These are phyloP conservation scores for Percopsis omiscomaycus DNA, from an alignment of 2,797 vertebrate genomes.

Conservation along the genomic window DNA sequence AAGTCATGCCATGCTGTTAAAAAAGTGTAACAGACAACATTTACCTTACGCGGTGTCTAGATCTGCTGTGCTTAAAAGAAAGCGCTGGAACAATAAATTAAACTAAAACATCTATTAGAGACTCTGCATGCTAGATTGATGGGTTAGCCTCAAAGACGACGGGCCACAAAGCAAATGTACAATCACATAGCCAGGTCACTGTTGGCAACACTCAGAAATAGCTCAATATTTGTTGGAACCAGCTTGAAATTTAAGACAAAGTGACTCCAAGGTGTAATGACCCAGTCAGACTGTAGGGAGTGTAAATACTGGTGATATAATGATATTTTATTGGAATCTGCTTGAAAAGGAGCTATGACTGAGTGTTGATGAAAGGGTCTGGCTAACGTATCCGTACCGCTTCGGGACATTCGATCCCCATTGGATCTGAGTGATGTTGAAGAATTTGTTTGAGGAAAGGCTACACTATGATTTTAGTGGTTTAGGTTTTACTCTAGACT, in stretches of 20 bases:
- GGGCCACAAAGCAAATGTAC: conserved; percentile 68
- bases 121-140: conserved; percentile 36
- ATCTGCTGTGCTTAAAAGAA: conserved; percentile 51
- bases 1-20: conserved; percentile 75
- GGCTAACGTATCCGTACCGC: conserved; percentile 59
- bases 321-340: not conserved
- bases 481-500: conserved; percentile 60
- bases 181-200: conserved; percentile 67
- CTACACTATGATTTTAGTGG: conserved; percentile 67
- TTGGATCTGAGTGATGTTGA: conserved; percentile 53
- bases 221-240: conserved; percentile 42
- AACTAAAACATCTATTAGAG: conserved; percentile 66
- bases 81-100: conserved; percentile 45
- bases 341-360: conserved; percentile 57
- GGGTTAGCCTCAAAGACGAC: conserved; percentile 65
- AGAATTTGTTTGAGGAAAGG: conserved; percentile 41
- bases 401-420: conserved; percentile 68
- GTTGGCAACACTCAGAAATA: conserved; percentile 72
- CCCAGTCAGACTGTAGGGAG: conserved; percentile 35
- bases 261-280: conserved; percentile 25
- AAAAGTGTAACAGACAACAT: conserved; percentile 55
- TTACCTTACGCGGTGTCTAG: conserved; percentile 57
- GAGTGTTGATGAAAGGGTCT: conserved; percentile 66
- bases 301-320: conserved; percentile 1
- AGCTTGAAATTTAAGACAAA: conserved; percentile 42